A percentile compares a stretch with the other conserved stretches of the same genome.
These are phyloP conservation scores for Cepaea nemoralis DNA, from an alignment of 1,140 invertebrate species.

Conservation along the genomic window DNA sequence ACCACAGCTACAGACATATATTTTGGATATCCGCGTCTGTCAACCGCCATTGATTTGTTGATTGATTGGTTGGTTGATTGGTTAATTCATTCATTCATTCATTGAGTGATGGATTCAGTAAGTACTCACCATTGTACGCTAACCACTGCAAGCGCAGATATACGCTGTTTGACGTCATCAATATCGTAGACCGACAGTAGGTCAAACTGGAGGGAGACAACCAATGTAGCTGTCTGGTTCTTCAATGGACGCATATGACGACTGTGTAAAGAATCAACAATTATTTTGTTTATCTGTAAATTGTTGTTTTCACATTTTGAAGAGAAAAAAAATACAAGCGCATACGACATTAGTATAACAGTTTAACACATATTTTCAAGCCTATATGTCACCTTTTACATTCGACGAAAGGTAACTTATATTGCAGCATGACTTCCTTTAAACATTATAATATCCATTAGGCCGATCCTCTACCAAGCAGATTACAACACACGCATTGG, in stretches of 20 bases:
- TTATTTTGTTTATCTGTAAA: not conserved
- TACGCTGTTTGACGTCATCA: conserved; percentile 25
- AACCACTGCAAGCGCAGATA: conserved; percentile 8
- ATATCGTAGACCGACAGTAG: conserved; percentile 24
- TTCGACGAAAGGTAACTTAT: not conserved
- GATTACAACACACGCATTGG: too few species aligned
- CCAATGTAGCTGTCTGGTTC: conserved; percentile 21
- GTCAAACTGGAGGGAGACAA: conserved; percentile 1
- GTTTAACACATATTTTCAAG: not conserved
- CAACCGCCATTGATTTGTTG: too few species aligned
- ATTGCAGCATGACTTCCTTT: not conserved
- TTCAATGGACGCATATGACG: not conserved
- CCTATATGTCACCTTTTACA: not conserved
- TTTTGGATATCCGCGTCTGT: too few species aligned
- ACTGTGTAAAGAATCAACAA: not conserved
- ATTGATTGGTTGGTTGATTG: too few species aligned
- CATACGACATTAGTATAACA: not conserved
- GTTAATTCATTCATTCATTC: too few species aligned
- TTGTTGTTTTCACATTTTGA: not conserved
- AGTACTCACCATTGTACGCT: conserved; percentile 26
- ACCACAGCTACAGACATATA: too few species aligned
- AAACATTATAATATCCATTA: not conserved
- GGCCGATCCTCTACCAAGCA: too few species aligned
- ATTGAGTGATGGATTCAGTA: too few species aligned
- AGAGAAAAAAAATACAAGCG: not conserved